phyloP scores from a whole-genome alignment of 2,888 invertebrate genomes.

The Zhuqinia jingwanae region DNA sequence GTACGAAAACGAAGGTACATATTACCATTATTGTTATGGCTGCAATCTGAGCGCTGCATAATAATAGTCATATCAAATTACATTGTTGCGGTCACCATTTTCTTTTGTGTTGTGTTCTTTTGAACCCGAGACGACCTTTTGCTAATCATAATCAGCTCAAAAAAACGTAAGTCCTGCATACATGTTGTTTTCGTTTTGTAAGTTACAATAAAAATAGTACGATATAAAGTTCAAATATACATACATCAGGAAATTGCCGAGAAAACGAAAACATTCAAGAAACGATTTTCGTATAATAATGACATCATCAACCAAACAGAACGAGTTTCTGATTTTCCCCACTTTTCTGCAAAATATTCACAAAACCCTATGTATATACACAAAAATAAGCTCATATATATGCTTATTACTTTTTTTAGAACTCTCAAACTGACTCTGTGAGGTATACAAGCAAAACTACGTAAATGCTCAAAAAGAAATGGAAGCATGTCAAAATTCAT shows the following conservation, averaged over 20 bases:
- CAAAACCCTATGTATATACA: not conserved
- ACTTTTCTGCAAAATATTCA: conserved; percentile 24
- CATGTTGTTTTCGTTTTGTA: no score
- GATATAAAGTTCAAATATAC: not conserved
- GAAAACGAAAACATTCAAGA: not conserved
- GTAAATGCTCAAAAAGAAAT: not conserved
- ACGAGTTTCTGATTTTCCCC: not conserved
- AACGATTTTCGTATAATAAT: not conserved
- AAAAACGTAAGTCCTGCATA: not conserved
- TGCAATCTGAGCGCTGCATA: no score
- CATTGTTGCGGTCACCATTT: not conserved
- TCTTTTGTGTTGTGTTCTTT: not conserved
- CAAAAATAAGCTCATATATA: no score
- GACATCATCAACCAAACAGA: not conserved
- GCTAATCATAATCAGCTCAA: conserved; percentile 16
- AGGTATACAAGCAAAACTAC: not conserved
- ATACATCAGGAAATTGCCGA: conserved; percentile 7
- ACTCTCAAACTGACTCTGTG: not conserved
- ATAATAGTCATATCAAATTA: not conserved
- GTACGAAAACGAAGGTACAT: no score
- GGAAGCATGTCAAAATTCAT: conserved; percentile 23
- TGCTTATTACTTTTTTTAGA: not conserved
- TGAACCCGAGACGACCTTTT: conserved; percentile 23
- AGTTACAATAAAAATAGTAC: no score
- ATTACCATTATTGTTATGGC: no score